Base-by-base conservation (phyloP, 2,888 invertebrate genomes). In the Baronia brevicornis region DNA sequence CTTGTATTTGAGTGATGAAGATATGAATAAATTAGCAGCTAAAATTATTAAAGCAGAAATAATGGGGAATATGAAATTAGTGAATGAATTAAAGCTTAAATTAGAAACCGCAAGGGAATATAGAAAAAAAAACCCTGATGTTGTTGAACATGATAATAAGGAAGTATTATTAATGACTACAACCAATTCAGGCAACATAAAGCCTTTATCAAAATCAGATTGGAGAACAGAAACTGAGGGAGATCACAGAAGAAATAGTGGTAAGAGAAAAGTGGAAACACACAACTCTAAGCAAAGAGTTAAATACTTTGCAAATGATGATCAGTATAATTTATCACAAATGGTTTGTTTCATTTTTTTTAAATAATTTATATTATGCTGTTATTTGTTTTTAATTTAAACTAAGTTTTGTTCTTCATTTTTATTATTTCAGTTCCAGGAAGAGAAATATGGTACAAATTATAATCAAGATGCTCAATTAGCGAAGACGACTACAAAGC, bases 11-110 rank as follows among this genome's bases (percentile, higher is more conserved):
- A 89, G 90, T 23, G 91, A 94, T 70, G 90, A 90, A 46, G 93
- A 98, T 67, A 89, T 96, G 87, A 99, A 98, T 74, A 90, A 91
- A 50, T 67, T 99, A 21, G 95, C 91, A 20, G 96, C 97, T 1
- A 95, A 93, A 77, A 88, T 97, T 41, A 84, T 98, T 0, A 96
- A 96, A 82, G 97, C 98, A 6, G 97, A 98, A 87, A 89, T 99
- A 50, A 88, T 96, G 86, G 97, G 96, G 8, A 90, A 97, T 62
- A 74, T 66, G 59, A 87, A 87, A 41, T 63, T 92, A 31, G 91
- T 91, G 0, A 61, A 70, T 18, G 88, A 93, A 58, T 74, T 97
- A 24, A 94, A 93, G 69, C 58, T 69, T 2, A 90, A 95, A 64
- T 69, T 97, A 22, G 91, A 93, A 44, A 74, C 74, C 11, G 94